phyloP scores from a whole-genome alignment of 2,888 invertebrate species.

The Erebia palarica region DNA sequence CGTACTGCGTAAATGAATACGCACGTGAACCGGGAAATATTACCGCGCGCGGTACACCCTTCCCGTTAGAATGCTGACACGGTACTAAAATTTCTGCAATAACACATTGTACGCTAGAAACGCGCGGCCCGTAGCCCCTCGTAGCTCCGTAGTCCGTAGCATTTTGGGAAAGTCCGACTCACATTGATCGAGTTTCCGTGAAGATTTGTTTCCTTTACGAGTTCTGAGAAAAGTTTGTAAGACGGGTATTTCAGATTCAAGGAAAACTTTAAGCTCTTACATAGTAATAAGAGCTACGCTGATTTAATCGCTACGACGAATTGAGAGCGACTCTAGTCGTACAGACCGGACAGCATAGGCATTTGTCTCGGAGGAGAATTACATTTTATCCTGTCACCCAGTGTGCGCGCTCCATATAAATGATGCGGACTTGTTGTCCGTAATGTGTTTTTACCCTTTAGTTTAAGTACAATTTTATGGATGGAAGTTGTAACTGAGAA shows the following conservation, averaged over 20 bases:
- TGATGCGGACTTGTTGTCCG: no score
- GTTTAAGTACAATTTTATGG: no score
- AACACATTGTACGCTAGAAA: background rate
- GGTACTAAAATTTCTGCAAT: constrained; percentile 56
- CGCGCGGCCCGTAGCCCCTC: constrained; percentile 42
- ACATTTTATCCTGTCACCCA: no score
- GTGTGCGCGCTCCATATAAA: no score
- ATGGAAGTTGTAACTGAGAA: no score
- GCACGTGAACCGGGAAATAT: constrained; percentile 43
- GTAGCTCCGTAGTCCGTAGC: constrained; percentile 56
- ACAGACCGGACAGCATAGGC: no score
- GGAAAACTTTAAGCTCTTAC: background rate
- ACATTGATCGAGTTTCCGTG: constrained; percentile 61
- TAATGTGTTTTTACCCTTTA: no score
- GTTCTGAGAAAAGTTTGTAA: constrained; percentile 12
- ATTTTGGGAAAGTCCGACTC: constrained; percentile 57
- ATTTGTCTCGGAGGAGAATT: no score
- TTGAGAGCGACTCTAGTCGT: no score
- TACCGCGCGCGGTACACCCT: constrained; percentile 47
- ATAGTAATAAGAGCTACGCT: background rate
- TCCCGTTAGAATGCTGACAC: constrained; percentile 51
- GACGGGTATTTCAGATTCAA: background rate
- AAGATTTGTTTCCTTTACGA: constrained; percentile 33
- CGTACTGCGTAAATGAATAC: constrained; percentile 63
- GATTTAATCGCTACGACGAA: background rate